These are phyloP conservation scores for Ctenomys sociabilis DNA, from an alignment of 2,113 vertebrate species.

Conservation along the genomic window DNA sequence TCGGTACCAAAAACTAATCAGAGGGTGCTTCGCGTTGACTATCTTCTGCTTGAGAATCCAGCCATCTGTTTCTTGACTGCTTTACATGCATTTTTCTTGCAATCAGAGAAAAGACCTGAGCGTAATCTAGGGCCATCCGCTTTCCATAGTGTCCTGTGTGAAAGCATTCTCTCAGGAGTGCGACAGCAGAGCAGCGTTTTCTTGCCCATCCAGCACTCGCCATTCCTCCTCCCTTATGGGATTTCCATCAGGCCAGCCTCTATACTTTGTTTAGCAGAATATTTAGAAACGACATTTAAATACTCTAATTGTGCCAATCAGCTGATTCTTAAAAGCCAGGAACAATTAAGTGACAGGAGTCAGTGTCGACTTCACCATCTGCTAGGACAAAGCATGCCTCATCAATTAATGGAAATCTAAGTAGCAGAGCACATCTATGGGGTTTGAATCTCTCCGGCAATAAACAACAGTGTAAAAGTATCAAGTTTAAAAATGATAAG, in stretches of 20 bases:
- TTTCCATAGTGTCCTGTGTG: not conserved
- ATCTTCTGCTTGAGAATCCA: conserved; percentile 55
- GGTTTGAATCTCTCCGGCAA: not conserved
- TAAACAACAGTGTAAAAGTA: not conserved
- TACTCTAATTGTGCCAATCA: not conserved
- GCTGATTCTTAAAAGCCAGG: not conserved
- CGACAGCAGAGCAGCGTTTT: not conserved
- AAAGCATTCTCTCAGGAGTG: not conserved
- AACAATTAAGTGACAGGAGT: not conserved
- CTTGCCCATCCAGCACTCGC: not conserved
- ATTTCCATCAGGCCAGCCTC: conserved; percentile 4
- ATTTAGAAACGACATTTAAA: conserved; percentile 23
- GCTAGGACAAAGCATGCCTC: conserved; percentile 43
- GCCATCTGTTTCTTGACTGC: conserved; percentile 29
- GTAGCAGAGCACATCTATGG: conserved; percentile 41
- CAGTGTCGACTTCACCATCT: conserved; percentile 67
- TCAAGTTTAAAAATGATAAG: not conserved
- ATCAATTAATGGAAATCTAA: conserved; percentile 64
- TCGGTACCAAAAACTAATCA: not conserved
- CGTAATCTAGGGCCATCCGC: not conserved
- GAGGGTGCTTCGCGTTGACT: not conserved
- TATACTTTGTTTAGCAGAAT: not conserved
- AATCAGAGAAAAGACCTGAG: not conserved
- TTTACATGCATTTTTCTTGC: conserved; percentile 32
- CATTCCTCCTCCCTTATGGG: not conserved